Evolutionary conservation across 1,140 invertebrate genomes (phyloP).

Genomic region (Hyphantria cunea): DNA sequence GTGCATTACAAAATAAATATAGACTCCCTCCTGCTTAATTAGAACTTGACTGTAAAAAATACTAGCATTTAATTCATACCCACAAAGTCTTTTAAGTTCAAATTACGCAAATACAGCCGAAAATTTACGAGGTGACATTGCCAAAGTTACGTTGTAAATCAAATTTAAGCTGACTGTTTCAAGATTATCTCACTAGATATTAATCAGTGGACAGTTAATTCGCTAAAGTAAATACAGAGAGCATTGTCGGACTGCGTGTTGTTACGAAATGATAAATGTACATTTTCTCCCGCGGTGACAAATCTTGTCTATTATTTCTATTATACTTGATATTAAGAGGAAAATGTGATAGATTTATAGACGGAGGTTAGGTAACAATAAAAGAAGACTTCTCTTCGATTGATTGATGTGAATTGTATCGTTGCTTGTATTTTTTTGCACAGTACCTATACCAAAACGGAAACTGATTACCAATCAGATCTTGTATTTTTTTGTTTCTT

Average conservation of each 20-base stretch:
- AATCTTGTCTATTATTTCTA: no score
- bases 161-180: slow-evolving; percentile 47
- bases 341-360: not conserved
- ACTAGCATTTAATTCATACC: slow-evolving; percentile 60
- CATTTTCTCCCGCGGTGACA: not conserved
- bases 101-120: slow-evolving; percentile 45
- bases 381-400: no score
- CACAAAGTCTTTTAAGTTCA: slow-evolving; percentile 53
- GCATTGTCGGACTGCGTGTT: slow-evolving; percentile 21
- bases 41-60: slow-evolving; percentile 63
- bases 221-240: slow-evolving; percentile 31
- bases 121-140: slow-evolving; percentile 65
- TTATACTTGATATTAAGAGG: no score
- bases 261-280: slow-evolving; percentile 19
- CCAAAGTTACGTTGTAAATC: slow-evolving; percentile 60
- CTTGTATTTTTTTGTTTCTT: no score
- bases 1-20: slow-evolving; percentile 43
- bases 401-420: no score
- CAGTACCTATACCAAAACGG: no score
- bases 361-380: not conserved
- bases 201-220: slow-evolving; percentile 41
- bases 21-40: slow-evolving; percentile 48
- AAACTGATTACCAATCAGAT: no score
- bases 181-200: slow-evolving; percentile 49
- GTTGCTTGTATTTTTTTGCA: no score